Percentiles rank a stretch among this genome's conserved stretches.
Conservation (phyloP, 64 coral and sea anemone genomes). For the Stylophora pistillata region DNA sequence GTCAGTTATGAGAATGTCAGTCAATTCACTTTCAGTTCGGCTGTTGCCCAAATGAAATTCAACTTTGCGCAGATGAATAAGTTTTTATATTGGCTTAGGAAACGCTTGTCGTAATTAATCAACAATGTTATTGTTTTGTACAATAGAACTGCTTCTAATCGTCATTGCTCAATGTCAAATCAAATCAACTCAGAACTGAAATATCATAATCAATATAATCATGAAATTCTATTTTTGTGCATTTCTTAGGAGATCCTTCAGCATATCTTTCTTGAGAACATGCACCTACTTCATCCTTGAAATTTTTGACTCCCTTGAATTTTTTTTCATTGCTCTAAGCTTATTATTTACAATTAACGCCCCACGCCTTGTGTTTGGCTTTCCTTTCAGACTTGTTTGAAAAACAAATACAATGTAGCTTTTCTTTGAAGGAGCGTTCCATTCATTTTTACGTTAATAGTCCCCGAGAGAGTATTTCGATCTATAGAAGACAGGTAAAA, state of each 20-base stretch:
- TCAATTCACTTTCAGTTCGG: too few relatives aligned
- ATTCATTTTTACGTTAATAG: not conserved
- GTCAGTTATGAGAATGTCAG: not conserved
- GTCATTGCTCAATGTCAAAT: not conserved
- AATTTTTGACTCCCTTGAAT: not conserved
- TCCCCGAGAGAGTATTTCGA: not conserved
- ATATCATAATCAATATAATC: not conserved
- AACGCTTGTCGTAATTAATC: not conserved
- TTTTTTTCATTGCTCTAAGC: not conserved
- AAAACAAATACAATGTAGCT: not conserved
- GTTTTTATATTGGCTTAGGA: conserved; percentile 1
- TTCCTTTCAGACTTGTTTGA: conserved; percentile 28
- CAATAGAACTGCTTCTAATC: not conserved
- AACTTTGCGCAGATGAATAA: not conserved
- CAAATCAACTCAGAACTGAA: not conserved
- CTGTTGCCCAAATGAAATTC: not conserved
- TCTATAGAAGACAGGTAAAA: not conserved
- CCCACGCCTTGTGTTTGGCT: conserved; percentile 6
- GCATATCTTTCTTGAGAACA: too few relatives aligned
- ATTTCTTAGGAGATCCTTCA: too few relatives aligned
- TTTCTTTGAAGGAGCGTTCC: not conserved
- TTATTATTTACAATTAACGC: conserved; percentile 20
- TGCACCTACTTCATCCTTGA: too few relatives aligned
- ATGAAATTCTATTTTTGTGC: too few relatives aligned
- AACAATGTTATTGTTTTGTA: not conserved